Evolutionary conservation across 2,113 vertebrate species (phyloP).

Genomic region (Gracilinanus agilis): DNA sequence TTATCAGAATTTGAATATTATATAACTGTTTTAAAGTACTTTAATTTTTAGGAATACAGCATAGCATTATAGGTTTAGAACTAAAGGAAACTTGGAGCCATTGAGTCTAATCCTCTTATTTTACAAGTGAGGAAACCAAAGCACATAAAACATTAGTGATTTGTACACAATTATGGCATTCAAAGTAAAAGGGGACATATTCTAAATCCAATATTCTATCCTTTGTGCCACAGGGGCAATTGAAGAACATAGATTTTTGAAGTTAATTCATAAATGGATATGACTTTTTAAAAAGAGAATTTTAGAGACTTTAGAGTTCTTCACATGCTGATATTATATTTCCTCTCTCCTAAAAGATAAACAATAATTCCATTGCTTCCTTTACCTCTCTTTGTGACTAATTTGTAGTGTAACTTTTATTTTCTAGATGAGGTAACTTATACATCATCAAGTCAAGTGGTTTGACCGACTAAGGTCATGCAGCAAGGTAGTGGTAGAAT

Average conservation of each 20-base stretch:
- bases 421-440: conserved; percentile 29
- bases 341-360: conserved; percentile 12
- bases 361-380: conserved; percentile 41
- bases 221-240: neutral
- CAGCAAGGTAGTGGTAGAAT: conserved; percentile 6
- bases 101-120: neutral
- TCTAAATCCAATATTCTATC: neutral
- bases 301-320: neutral
- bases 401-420: conserved; percentile 18
- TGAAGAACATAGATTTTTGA: neutral
- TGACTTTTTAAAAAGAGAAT: neutral
- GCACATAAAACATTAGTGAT: neutral
- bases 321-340: neutral
- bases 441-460: conserved; percentile 10
- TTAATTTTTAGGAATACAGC: neutral
- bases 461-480: conserved; percentile 21
- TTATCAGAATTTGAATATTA: neutral
- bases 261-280: neutral
- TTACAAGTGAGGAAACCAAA: neutral
- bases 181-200: neutral
- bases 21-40: neutral
- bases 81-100: neutral
- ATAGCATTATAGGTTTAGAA: neutral
- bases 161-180: neutral
- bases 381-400: neutral